These are phyloP conservation scores for Schizopygopsis pylzovi DNA, from an alignment of 2,797 vertebrate genomes.

Conservation along the genomic window DNA sequence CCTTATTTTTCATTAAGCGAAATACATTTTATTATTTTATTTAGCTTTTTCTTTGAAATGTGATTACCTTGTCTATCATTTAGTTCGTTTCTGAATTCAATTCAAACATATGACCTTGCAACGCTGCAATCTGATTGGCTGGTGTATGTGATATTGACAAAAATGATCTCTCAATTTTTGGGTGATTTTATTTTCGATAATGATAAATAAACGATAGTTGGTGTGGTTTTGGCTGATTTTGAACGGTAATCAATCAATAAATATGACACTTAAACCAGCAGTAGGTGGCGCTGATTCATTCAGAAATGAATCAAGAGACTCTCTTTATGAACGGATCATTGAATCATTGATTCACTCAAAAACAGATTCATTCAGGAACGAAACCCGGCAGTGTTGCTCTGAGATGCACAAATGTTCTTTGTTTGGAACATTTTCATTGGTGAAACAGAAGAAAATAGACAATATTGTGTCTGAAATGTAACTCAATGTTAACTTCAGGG, in stretches of 20 bases:
- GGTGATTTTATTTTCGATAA: neutral
- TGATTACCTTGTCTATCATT: neutral
- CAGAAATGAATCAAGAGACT: neutral
- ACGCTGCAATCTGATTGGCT: neutral
- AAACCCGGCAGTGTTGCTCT: neutral
- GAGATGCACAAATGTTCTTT: neutral
- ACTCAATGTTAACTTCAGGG: neutral
- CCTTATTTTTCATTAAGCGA: too few species aligned
- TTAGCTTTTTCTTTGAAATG: neutral
- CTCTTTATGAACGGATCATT: neutral
- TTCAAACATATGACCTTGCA: neutral
- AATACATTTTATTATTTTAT: fast-evolving
- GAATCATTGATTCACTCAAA: neutral
- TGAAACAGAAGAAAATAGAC: neutral
- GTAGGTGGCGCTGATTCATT: neutral
- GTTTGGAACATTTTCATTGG: neutral
- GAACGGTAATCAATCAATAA: too few species aligned
- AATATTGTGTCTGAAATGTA: neutral
- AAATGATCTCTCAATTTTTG: neutral
- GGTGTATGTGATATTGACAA: neutral
- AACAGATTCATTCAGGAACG: neutral
- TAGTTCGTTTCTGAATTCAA: neutral
- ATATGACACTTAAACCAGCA: too few species aligned
- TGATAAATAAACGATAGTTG: neutral
- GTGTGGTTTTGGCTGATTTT: too few species aligned